phyloP scores from a whole-genome alignment of 2,797 vertebrate species.

The Eulemur albifrons region DNA sequence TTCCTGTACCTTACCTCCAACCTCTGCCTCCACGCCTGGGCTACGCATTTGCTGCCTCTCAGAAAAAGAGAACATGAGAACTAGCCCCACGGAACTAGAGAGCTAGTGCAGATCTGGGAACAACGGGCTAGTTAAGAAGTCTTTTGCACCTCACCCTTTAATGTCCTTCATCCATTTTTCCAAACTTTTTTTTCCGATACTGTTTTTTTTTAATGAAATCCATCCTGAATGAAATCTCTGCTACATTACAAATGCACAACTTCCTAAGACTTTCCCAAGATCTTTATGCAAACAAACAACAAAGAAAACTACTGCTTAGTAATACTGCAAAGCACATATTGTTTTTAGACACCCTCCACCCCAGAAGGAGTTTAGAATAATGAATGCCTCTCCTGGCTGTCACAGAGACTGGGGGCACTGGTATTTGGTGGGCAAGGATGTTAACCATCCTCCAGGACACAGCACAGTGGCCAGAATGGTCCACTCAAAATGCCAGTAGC shows the following conservation, averaged over 20 bases:
- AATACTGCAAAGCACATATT: neutral
- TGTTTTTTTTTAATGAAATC: constrained; percentile 1
- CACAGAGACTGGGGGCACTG: neutral
- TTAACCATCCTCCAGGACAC: neutral
- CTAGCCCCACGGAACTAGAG: neutral
- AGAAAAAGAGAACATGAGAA: neutral
- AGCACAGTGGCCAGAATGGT: neutral
- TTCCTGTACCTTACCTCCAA: neutral
- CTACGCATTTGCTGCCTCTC: neutral
- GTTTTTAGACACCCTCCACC: neutral
- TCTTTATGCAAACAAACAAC: neutral
- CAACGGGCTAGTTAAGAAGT: neutral
- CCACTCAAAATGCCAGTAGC: neutral
- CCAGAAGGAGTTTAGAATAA: neutral
- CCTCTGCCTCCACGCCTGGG: neutral
- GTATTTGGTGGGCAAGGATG: neutral
- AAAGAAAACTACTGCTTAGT: neutral
- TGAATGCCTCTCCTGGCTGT: neutral
- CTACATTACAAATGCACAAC: neutral
- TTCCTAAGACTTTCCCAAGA: constrained; percentile 2
- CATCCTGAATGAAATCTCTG: constrained; percentile 2
- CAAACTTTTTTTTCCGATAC: neutral
- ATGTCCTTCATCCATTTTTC: neutral
- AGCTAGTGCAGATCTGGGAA: neutral
- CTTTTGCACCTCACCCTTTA: neutral